A percentile compares a stretch with the other conserved stretches of the same genome.
These are phyloP conservation scores for Rhingia campestris DNA, from an alignment of 2,888 invertebrate genomes.

Conservation along the genomic window DNA sequence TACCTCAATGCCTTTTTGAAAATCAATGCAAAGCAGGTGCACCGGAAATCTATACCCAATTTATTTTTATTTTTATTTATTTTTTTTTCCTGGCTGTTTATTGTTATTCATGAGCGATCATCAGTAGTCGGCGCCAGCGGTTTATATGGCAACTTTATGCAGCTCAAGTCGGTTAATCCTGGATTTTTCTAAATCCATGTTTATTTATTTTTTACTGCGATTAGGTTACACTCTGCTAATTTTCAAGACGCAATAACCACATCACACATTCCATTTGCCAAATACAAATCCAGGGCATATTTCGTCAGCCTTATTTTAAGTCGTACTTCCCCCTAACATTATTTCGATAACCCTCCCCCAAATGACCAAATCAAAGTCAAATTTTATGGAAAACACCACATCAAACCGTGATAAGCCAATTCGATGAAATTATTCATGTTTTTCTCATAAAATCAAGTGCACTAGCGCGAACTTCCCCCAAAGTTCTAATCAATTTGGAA, in stretches of 20 bases:
- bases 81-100: neutral
- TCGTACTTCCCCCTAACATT: neutral
- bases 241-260: neutral
- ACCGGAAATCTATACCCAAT: slow-evolving; percentile 43
- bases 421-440: neutral
- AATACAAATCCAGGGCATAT: neutral
- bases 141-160: neutral
- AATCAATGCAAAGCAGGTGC: slow-evolving; percentile 54
- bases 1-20: slow-evolving; percentile 30
- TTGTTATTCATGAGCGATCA: slow-evolving; percentile 24
- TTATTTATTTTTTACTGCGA: slow-evolving; percentile 5
- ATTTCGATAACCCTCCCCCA: no score
- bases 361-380: slow-evolving; percentile 8
- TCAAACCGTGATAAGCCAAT: no score
- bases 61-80: neutral
- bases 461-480: neutral
- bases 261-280: no score
- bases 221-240: neutral
- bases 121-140: neutral
- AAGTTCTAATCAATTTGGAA: slow-evolving; percentile 1
- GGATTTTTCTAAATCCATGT: slow-evolving; percentile 25
- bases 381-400: no score
- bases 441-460: slow-evolving; percentile 8
- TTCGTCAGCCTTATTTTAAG: slow-evolving; percentile 19
- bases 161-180: slow-evolving; percentile 46